Percentiles rank a stretch among this genome's conserved stretches.
phyloP scores from a whole-genome alignment of 2,113 vertebrate species.

The Leucopternis melanops region DNA sequence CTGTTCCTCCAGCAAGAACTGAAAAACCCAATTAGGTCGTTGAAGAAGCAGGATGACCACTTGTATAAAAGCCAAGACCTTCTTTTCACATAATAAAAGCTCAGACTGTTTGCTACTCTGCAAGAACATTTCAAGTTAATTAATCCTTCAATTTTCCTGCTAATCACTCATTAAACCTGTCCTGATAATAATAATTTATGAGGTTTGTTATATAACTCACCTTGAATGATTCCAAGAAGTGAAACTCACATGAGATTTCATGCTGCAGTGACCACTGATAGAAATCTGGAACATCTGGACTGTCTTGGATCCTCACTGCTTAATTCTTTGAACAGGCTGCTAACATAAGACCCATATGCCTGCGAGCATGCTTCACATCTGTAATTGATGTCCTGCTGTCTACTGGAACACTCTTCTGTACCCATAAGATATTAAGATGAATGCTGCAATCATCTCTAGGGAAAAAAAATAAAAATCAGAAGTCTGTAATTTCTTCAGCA shows the following conservation, averaged over 20 bases:
- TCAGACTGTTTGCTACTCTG: not conserved
- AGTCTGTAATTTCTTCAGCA: not conserved
- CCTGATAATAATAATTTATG: slow-evolving; percentile 46
- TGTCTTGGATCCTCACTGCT: slow-evolving; percentile 87
- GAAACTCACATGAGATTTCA: slow-evolving; percentile 89
- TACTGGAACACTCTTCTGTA: slow-evolving; percentile 86
- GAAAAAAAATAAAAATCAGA: not conserved
- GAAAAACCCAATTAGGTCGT: not conserved
- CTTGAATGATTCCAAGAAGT: slow-evolving; percentile 94
- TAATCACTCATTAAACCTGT: slow-evolving; percentile 34
- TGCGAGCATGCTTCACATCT: slow-evolving; percentile 88
- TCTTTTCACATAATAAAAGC: not conserved
- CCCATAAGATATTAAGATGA: slow-evolving; percentile 59
- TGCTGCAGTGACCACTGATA: slow-evolving; percentile 90
- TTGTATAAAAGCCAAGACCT: not conserved
- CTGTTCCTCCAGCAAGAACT: not conserved
- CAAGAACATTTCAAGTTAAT: slow-evolving; percentile 15
- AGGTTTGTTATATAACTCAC: slow-evolving; percentile 67
- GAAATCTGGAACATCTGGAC: slow-evolving; percentile 91
- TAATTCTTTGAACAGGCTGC: slow-evolving; percentile 90
- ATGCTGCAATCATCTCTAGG: not conserved
- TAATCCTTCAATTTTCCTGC: not conserved
- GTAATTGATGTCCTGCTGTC: slow-evolving; percentile 94
- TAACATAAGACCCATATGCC: slow-evolving; percentile 91
- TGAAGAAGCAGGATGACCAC: not conserved